Percentiles rank a stretch among this genome's conserved stretches.
These are phyloP conservation scores for Dendrolimus punctatus DNA, from an alignment of 1,140 invertebrate species.

Conservation along the genomic window DNA sequence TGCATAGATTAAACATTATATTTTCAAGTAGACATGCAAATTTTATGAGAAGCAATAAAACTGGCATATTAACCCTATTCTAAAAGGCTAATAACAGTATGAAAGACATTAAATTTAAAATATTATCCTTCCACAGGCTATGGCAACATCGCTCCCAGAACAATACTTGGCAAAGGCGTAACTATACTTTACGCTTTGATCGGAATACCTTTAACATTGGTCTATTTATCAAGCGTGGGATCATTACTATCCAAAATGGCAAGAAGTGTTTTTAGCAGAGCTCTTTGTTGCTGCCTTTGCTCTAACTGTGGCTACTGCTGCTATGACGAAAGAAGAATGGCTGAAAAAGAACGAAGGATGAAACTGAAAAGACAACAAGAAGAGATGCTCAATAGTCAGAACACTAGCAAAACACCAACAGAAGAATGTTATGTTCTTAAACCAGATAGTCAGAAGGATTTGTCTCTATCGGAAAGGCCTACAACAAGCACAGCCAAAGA, in stretches of 20 bases:
- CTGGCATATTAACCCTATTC: too few relatives aligned
- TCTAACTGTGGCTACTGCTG: slow-evolving; percentile 90
- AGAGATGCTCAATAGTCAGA: slow-evolving; percentile 81
- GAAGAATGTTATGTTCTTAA: slow-evolving; percentile 84
- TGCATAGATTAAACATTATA: too few relatives aligned
- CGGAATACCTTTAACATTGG: slow-evolving; percentile 92
- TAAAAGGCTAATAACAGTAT: neutral
- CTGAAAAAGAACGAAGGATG: slow-evolving; percentile 86
- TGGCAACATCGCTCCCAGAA: slow-evolving; percentile 88
- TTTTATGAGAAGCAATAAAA: too few relatives aligned
- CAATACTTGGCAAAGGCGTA: slow-evolving; percentile 85
- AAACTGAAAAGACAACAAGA: slow-evolving; percentile 84
- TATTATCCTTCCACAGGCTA: slow-evolving; percentile 80
- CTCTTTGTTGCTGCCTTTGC: slow-evolving; percentile 87
- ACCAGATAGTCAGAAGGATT: slow-evolving; percentile 61
- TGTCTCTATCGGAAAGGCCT: slow-evolving; percentile 52
- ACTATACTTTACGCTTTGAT: slow-evolving; percentile 91
- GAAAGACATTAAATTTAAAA: slow-evolving; percentile 5
- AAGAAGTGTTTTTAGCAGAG: slow-evolving; percentile 87
- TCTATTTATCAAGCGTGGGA: slow-evolving; percentile 89
- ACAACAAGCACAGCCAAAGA: slow-evolving; percentile 60
- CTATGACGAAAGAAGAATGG: slow-evolving; percentile 89
- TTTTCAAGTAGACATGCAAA: too few relatives aligned
- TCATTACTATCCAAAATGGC: slow-evolving; percentile 89
- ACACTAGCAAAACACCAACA: slow-evolving; percentile 59